Evolutionary conservation across 2,797 vertebrate genomes (phyloP), one percentile per base, ranked within the genome.

Genomic region (Furcifer pardalis): DNA sequence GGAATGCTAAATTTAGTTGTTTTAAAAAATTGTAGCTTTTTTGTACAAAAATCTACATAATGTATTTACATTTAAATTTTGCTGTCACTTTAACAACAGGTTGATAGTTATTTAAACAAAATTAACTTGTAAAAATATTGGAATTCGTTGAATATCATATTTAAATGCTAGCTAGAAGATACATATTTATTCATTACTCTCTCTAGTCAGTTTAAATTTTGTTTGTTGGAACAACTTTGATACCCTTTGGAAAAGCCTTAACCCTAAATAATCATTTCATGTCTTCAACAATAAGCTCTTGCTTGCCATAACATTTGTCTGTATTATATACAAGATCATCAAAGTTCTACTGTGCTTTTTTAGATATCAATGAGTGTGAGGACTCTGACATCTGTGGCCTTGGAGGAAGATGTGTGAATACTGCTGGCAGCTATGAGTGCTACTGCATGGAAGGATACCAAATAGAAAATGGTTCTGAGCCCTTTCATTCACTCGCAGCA

Each of bases 351-450:
- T 86, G 90, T 73, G 23, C 83, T 81, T 90, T 93, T 56, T 46
- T 92, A 99, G 98, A 99, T 90, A 79, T 97, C 52, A 93, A 99
- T 44, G 98, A 99, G 87, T 99, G 98, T 93, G 86, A 90, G 30
- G 81, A 95, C 2, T 72, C 94, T 69, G 95, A 94, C 1, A 65
- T 94, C 27, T 99, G 98, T 90, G 95, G 97, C 87, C 95, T 4
- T 17, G 97, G 97, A 60, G 96, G 94, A 76, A 89, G 72, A 13
- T 99, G 98, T 35, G 89, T 91, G 68, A 99, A 99, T 92, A 95
- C 96, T 8, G 91, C 90, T 0, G 98, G 98, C 49, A 96, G 95
- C 80, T 98, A 97, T 65, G 90, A 96, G 21, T 99, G 98, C 91
- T 95, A 94, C 76, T 99, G 98, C 93, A 91, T 92, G 88, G 91